Conservation (phyloP, 2,113 vertebrate species). For the Corythaixoides concolor region DNA sequence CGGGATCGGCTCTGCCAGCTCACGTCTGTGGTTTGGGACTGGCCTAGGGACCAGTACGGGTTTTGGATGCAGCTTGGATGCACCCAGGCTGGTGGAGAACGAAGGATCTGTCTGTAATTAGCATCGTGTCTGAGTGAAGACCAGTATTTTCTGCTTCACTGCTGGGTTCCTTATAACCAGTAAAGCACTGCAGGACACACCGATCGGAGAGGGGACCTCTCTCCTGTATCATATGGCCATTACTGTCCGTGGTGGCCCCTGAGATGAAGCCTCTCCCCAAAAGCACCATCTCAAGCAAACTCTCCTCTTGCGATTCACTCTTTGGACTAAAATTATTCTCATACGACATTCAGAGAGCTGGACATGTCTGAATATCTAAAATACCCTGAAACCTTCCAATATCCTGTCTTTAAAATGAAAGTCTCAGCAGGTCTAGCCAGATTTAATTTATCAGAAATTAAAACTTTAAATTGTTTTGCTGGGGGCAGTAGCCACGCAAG, state of each 20-base stretch:
- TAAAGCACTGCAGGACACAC: neutral
- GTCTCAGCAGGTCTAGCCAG: neutral
- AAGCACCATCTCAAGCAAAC: neutral
- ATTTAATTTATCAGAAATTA: conserved; percentile 5
- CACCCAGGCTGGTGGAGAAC: neutral
- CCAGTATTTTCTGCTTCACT: neutral
- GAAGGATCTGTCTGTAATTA: neutral
- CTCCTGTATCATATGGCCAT: rapidly evolving
- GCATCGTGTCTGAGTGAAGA: rapidly evolving
- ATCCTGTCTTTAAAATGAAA: neutral
- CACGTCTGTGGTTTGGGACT: neutral
- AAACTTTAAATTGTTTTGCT: neutral
- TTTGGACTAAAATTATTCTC: neutral
- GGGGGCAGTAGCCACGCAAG: neutral
- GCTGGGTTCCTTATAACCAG: neutral
- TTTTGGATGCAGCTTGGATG: neutral
- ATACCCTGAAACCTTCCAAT: neutral
- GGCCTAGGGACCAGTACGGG: rapidly evolving
- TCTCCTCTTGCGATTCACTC: neutral
- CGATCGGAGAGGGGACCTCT: neutral
- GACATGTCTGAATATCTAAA: neutral
- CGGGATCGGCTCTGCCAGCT: neutral
- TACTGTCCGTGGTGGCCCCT: neutral
- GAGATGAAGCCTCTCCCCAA: neutral
- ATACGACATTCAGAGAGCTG: neutral